phyloP scores from a whole-genome alignment of 2,888 invertebrate genomes.

The Noctua janthina region DNA sequence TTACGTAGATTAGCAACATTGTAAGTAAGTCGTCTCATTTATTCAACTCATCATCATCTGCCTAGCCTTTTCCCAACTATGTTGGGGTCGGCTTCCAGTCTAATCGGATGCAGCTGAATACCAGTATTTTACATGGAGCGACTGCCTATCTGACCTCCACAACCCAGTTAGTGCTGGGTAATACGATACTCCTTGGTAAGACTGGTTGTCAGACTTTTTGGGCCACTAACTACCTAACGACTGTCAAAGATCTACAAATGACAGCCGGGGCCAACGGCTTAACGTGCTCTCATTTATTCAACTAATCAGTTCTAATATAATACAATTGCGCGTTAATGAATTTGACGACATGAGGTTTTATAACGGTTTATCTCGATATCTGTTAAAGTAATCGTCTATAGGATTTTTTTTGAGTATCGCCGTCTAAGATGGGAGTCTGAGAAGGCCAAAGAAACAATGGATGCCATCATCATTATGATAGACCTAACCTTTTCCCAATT shows the following conservation, averaged over 20 bases:
- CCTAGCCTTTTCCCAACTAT: too few relatives aligned
- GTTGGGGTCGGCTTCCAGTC: too few relatives aligned
- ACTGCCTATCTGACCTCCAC: too few relatives aligned
- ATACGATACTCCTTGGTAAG: too few relatives aligned
- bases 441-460: neutral
- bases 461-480: neutral
- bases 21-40: neutral
- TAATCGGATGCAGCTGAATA: too few relatives aligned
- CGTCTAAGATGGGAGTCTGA: neutral
- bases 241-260: too few relatives aligned
- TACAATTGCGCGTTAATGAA: neutral
- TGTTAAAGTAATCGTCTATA: neutral
- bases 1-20: conserved; percentile 22
- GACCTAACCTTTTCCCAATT: neutral
- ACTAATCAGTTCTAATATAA: neutral
- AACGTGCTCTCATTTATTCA: neutral
- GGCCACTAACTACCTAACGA: too few relatives aligned
- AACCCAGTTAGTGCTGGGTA: too few relatives aligned
- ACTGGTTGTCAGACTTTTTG: too few relatives aligned
- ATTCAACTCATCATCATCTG: too few relatives aligned
- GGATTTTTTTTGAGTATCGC: neutral
- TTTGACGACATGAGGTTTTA: neutral
- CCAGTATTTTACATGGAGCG: too few relatives aligned
- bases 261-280: too few relatives aligned
- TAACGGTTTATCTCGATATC: neutral